Base-by-base conservation (phyloP, 2,797 vertebrate species). In the Astyanax mexicanus region DNA sequence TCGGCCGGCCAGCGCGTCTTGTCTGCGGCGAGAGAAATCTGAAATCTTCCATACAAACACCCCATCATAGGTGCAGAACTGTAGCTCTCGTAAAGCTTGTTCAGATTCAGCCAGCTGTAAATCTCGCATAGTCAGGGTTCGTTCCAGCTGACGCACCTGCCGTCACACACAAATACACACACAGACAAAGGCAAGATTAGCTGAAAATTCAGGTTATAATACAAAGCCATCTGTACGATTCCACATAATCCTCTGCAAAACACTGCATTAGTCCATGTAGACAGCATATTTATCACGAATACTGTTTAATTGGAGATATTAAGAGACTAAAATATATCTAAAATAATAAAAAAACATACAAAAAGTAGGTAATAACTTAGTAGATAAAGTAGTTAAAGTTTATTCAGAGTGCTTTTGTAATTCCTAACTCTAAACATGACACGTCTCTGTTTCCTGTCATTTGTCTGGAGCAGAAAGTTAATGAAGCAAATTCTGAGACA, bases 1-100 rank as follows among this genome's bases (percentile, higher is more conserved):
- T 42, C 95, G 94, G 5, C 97, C 96, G 0, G 90, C 90, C 23
- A 96, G 91, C 0, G 98, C 97, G 0, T 99, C 97, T 86, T 98
- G 97, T n/a, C 98, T 93, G 78, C 96, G 97, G 4, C 95, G 90
- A 7, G 94, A 88, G 47, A 99, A 96, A 13, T 99, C 96, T 0
- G 92, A 86, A 65, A 99, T 97, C 88, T 96, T 99, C 98, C 98
- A 99, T 72, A 99, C 84, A 62, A 98, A 98, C 72, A 98, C 87
- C 0, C 98, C 98, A 0, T 99, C 97, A 0, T 90, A 96, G 40
- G 96, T 98, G 85, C 95, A 95, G 0, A 93, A 93, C 80, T 98
- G 95, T 70, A 97, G 85, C 55, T 93, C 96, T 0, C 90, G 91
- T 38, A 98, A 72, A 64, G 93, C 86, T 75, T 95, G 94, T 7